phyloP scores from a whole-genome alignment of 2,113 vertebrate species.

The Plecturocebus donacophilus region DNA sequence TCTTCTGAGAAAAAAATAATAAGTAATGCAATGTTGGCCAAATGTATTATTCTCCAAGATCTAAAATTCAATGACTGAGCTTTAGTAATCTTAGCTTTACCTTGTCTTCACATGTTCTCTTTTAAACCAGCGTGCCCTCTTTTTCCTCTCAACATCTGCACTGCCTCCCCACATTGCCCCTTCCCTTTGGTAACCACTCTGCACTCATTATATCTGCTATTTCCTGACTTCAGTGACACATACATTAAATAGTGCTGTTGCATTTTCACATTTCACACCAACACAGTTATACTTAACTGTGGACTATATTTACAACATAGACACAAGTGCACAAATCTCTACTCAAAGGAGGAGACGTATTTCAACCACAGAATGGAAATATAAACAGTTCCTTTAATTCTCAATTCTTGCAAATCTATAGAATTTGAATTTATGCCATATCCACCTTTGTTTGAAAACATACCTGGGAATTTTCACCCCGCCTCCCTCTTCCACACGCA shows the following conservation, averaged over 20 bases:
- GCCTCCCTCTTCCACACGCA: neutral
- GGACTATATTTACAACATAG: neutral
- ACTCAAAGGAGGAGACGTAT: neutral
- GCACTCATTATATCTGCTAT: neutral
- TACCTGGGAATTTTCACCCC: neutral
- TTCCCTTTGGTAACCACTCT: neutral
- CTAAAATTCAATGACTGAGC: neutral
- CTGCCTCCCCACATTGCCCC: neutral
- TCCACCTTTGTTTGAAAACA: neutral
- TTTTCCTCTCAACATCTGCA: neutral
- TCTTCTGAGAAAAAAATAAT: neutral
- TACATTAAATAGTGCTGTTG: neutral
- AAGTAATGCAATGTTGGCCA: neutral
- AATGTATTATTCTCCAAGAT: neutral
- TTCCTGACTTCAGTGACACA: neutral
- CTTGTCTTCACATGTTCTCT: neutral
- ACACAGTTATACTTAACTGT: neutral
- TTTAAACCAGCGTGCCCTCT: neutral
- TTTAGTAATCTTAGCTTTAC: neutral
- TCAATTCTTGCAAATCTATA: neutral
- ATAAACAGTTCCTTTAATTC: neutral
- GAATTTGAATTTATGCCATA: neutral
- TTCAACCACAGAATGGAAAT: neutral
- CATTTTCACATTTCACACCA: neutral
- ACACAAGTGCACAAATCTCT: neutral